Percentiles rank a stretch among this genome's conserved stretches.
phyloP scores from a whole-genome alignment of 2,113 vertebrate species.

The Cygnus atratus region DNA sequence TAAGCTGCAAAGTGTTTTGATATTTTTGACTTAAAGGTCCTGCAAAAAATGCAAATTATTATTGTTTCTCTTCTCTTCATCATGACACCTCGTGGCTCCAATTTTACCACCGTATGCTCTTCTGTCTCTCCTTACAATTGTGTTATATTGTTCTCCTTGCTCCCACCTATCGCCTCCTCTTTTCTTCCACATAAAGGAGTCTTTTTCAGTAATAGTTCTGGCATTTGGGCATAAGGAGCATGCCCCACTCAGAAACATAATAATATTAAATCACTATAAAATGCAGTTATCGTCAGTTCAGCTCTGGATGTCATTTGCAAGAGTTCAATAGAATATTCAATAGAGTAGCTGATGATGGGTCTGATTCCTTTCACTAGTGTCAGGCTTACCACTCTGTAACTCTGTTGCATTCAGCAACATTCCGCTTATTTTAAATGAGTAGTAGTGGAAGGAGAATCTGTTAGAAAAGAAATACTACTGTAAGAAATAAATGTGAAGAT shows the following conservation, averaged over 20 bases:
- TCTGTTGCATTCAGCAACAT: not conserved
- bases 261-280: constrained; percentile 29
- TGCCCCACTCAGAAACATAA: constrained; percentile 1
- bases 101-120: not conserved
- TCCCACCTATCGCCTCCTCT: not conserved
- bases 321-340: constrained; percentile 23
- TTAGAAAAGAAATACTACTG: not conserved
- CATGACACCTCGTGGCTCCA: not conserved
- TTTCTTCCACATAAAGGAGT: constrained; percentile 16
- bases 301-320: not conserved
- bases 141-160: not conserved
- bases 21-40: constrained; percentile 10
- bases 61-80: constrained; percentile 16
- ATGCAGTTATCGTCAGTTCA: not conserved
- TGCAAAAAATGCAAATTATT: constrained; percentile 24
- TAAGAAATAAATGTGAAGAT: not conserved
- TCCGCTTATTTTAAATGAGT: not conserved
- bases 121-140: not conserved
- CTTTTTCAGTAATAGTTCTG: constrained; percentile 15
- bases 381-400: not conserved
- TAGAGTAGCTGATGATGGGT: not conserved
- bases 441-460: not conserved
- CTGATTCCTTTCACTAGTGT: not conserved
- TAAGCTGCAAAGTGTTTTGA: not conserved
- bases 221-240: not conserved